Percentiles rank a stretch among this genome's conserved stretches.
Conservation (phyloP, 1,140 invertebrate genomes). For the Nymphalis io region DNA sequence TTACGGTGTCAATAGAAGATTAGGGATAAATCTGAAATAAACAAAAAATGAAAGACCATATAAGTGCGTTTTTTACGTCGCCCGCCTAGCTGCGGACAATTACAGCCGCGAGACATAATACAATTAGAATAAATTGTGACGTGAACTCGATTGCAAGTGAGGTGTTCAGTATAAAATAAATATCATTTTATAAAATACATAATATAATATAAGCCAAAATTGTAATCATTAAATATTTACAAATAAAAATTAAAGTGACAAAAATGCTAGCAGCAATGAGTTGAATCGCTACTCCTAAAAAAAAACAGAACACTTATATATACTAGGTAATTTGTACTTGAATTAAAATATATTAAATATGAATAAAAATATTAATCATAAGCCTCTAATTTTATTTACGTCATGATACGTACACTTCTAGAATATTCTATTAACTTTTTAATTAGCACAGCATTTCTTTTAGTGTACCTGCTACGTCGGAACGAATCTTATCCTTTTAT, state of each 20-base stretch:
- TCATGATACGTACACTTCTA: too few species aligned
- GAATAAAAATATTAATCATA: too few species aligned
- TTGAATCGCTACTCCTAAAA: too few species aligned
- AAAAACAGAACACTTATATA: too few species aligned
- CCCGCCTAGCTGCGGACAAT: conserved; percentile 63
- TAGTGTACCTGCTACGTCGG: background rate
- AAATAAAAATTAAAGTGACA: too few species aligned
- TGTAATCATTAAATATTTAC: too few species aligned
- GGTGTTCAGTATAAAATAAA: conserved; percentile 27
- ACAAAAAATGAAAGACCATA: conserved; percentile 56
- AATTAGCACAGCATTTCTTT: background rate
- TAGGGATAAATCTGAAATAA: conserved; percentile 67
- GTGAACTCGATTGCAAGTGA: background rate
- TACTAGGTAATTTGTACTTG: too few species aligned
- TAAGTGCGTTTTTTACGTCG: conserved; percentile 63
- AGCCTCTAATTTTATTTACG: too few species aligned
- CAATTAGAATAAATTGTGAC: conserved; percentile 52
- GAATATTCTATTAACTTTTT: too few species aligned
- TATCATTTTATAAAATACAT: background rate
- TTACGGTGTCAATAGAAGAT: conserved; percentile 79
- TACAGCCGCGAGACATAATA: conserved; percentile 68
- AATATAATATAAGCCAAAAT: too few species aligned
- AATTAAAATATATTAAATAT: too few species aligned
- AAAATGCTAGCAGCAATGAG: too few species aligned
- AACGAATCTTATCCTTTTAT: background rate